These are phyloP conservation scores for Drosophila baimaii DNA, from an alignment of 1,140 invertebrate genomes.

Conservation along the genomic window DNA sequence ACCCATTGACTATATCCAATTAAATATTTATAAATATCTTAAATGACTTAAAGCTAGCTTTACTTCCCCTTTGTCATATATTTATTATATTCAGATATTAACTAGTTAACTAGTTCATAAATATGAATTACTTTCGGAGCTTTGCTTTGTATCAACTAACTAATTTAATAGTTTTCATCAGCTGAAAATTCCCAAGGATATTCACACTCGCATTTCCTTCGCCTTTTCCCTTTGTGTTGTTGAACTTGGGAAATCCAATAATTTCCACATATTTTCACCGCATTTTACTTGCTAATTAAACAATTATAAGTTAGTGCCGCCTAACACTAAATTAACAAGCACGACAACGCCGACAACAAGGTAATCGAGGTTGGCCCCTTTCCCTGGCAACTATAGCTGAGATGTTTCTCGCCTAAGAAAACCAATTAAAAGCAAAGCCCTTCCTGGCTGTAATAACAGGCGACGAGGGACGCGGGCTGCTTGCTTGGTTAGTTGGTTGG, in stretches of 20 bases:
- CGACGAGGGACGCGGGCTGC: conserved; percentile 27
- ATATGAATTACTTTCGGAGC: neutral
- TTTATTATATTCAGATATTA: neutral
- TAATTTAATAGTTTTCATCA: neutral
- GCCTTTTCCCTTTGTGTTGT: neutral
- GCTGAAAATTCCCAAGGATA: conserved; percentile 1
- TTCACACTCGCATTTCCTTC: neutral
- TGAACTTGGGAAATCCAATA: conserved; percentile 54
- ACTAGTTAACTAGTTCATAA: neutral
- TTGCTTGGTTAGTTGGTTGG: neutral
- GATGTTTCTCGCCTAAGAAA: conserved; percentile 61
- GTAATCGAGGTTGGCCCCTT: conserved; percentile 9
- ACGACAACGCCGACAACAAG: conserved; percentile 40
- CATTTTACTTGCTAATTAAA: conserved; percentile 81
- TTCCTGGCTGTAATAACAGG: conserved; percentile 48
- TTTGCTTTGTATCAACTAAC: neutral
- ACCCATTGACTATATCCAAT: neutral
- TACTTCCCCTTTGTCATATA: accelerated
- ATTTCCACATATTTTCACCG: conserved; percentile 73
- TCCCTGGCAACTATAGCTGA: conserved; percentile 19
- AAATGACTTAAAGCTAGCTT: too few species aligned
- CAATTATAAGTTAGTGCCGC: conserved; percentile 74
- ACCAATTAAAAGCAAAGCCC: conserved; percentile 80
- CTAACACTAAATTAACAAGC: conserved; percentile 66
- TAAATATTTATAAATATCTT: neutral